phyloP scores from a whole-genome alignment of 2,113 vertebrate species.

The Rafetus swinhoei region DNA sequence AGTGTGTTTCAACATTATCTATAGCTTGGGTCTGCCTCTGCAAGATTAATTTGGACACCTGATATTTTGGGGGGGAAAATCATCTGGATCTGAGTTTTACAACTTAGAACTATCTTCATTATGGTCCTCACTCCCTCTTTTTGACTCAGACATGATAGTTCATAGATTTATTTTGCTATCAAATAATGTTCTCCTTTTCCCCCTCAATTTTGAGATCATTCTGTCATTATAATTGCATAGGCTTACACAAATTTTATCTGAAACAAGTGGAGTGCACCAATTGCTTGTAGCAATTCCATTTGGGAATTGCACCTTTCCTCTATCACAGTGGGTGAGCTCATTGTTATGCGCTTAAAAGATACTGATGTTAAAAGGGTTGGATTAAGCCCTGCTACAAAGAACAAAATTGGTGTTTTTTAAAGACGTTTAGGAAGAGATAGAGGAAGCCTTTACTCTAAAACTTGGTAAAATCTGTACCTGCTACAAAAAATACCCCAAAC shows the following conservation, averaged over 20 bases:
- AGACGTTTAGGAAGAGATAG: conserved; percentile 1
- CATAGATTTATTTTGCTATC: background rate
- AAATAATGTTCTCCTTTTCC: background rate
- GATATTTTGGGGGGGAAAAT: background rate
- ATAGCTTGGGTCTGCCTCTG: background rate
- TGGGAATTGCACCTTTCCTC: conserved; percentile 28
- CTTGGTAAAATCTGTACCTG: background rate
- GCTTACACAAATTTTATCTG: background rate
- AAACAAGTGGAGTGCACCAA: background rate
- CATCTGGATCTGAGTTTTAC: background rate
- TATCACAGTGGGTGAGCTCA: background rate
- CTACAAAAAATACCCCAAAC: background rate
- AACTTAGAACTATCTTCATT: background rate
- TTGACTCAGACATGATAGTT: background rate
- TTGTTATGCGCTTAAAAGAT: background rate
- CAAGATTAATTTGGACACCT: background rate
- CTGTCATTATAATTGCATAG: background rate
- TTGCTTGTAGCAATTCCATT: conserved; percentile 7
- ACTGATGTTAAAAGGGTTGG: background rate
- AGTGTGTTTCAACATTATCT: background rate
- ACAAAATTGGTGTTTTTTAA: background rate
- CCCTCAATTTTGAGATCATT: background rate
- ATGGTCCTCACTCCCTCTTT: accelerated
- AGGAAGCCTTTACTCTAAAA: background rate
- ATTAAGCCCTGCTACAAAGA: background rate